A percentile compares a stretch with the other conserved stretches of the same genome.
These are phyloP conservation scores for Sebastiscus tertius DNA, from an alignment of 2,797 vertebrate genomes.

Conservation along the genomic window DNA sequence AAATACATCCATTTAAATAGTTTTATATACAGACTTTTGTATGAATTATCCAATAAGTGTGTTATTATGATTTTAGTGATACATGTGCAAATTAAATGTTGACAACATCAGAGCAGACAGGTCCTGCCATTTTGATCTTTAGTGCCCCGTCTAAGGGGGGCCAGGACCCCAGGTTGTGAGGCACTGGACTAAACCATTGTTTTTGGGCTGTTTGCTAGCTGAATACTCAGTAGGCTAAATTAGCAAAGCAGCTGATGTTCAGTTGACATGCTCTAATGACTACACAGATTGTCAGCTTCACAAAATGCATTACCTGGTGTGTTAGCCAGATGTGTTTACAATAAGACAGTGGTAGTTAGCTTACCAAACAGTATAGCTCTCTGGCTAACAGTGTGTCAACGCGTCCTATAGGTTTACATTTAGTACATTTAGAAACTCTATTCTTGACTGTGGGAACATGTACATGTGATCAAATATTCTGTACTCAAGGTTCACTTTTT, in stretches of 20 bases:
- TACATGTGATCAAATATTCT: background rate
- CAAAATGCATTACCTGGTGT: background rate
- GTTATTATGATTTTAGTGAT: too few relatives aligned
- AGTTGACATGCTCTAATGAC: background rate
- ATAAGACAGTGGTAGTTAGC: background rate
- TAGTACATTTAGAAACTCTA: background rate
- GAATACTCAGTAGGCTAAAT: slow-evolving; percentile 8
- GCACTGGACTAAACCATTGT: background rate
- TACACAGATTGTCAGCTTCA: background rate
- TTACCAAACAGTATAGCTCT: background rate
- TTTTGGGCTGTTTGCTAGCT: background rate
- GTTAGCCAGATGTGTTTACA: background rate
- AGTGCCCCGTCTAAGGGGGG: too few relatives aligned
- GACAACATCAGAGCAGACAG: too few relatives aligned
- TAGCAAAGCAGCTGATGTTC: background rate
- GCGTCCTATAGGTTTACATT: background rate
- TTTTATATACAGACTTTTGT: too few relatives aligned
- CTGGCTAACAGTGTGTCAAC: background rate
- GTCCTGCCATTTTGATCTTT: too few relatives aligned
- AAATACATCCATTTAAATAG: too few relatives aligned
- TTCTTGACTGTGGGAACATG: background rate
- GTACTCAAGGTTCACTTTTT: background rate
- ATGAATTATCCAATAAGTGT: too few relatives aligned
- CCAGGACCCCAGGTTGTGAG: too few relatives aligned
- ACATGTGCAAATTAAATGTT: too few relatives aligned